Evolutionary conservation across 2,113 vertebrate genomes (phyloP), one percentile per base, ranked within the genome.

Genomic region (Antennarius striatus): DNA sequence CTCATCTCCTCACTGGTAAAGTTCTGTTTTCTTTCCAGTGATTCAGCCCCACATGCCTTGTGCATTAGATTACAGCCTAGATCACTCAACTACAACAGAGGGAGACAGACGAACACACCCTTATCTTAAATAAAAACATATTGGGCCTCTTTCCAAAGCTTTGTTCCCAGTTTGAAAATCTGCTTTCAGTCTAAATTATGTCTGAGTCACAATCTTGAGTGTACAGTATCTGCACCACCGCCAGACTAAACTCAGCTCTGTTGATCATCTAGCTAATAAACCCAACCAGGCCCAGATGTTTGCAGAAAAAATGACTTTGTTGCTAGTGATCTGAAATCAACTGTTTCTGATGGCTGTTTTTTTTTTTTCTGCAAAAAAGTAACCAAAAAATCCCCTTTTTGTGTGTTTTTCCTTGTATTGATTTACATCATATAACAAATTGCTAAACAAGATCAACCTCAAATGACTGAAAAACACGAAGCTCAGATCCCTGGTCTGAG

Each of bases 211-310:
- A 67, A 46, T 54, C 40, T 63, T 79, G 53, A 36, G 11, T 49
- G 71, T 36, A 36, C 7, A 36, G 32, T 48, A 67, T 80, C 75
- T 47, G 49, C 74, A 70, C 76, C 68, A 73, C 77, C 69, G 80
- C 70, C 54, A 78, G 77, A 79, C 69, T 82, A 75, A 79, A 78
- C 58, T 49, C n/a, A 28, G 68, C 77, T 80, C 71, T 87, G 79
- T 79, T 76, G 75, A 82, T 86, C 90, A 92, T 89, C 86, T 92
- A 86, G 84, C 63, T 80, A 57, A 77, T 84, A 81, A 88, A 89
- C 58, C 42, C 55, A 39, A 71, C 43, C 56, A 40, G 53, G 46
- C 72, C 75, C 86, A 89, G 86, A 91, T 86, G 85, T 88, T 83
- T 82, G 76, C 81, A 65, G 65, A 59, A 56, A 62, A 50, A 54